Base-by-base conservation (phyloP, 2,797 vertebrate genomes). In the Semaprochilodus insignis region DNA sequence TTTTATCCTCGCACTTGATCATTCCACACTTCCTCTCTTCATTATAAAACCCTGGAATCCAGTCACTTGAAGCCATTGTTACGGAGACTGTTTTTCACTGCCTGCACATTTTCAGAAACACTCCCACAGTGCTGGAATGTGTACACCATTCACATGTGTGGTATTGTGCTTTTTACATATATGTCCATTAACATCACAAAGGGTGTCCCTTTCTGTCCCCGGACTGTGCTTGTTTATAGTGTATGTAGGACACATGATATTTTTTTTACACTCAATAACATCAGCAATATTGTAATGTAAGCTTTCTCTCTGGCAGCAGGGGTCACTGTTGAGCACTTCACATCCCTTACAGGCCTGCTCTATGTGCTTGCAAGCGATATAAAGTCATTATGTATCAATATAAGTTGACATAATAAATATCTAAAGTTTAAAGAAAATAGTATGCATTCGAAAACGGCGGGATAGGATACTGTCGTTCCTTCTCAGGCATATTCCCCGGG, bases 131-230 rank as follows among this genome's bases (percentile, higher is more conserved):
- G 44, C 44, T 48, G 44, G 44, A 48, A 48, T 10, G 44, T 48
- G 44, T 48, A 62, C 60, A 74, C 31, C 73, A 23, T 59, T 44
- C 31, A 74, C 19, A 59, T 55, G 17, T 59, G 40, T 70, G 67
- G 44, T 60, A 60, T 75, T 75, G 73, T 75, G 73, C 73, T 75
- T 76, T 69, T 60, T 52, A 82, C 25, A 82, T 19, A 10, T 52
- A 25, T 3, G 55, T n/a, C 34, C 34, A 8, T 74, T 74, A 19
- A 57, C 8, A 27, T 31, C 17, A 17, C 25, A 71, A 71, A 25
- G n/a, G 27, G 25, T 6, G 16, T 31, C 70, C 7, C 19, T 40
- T 74, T 74, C 72, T 59, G 31, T 34, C 11, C 21, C 71, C 6
- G 27, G 27, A 57, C 72, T 59, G 72, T 59, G 72, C 21, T 74